Conservation (phyloP, 2,797 vertebrate genomes). For the Australoheros facetus region DNA sequence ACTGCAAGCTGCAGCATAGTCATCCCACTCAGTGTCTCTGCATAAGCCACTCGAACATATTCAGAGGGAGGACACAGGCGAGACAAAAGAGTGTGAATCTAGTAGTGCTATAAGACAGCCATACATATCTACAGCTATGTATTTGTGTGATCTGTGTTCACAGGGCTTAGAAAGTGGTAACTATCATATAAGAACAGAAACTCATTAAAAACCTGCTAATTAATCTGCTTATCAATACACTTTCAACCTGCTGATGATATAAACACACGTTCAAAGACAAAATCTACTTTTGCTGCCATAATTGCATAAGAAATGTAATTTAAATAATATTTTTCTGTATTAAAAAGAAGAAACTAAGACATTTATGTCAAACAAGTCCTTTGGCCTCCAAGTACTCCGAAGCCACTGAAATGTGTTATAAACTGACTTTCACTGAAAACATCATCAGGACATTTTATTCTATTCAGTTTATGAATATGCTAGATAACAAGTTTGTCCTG, state of each 20-base stretch:
- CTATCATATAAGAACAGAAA: background rate
- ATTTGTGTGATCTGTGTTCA: conserved; percentile 13
- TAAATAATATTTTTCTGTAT: background rate
- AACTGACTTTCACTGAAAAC: background rate
- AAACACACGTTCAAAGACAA: fast-evolving
- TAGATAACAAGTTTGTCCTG: too few relatives aligned
- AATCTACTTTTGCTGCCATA: background rate
- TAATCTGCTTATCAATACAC: background rate
- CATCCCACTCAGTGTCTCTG: conserved; percentile 56
- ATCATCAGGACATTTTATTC: background rate
- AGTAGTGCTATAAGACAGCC: conserved; percentile 8
- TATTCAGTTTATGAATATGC: background rate
- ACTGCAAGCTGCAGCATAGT: conserved; percentile 67
- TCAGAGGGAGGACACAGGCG: conserved; percentile 39
- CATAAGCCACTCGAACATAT: conserved; percentile 60
- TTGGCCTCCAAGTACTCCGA: too few relatives aligned
- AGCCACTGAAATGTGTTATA: too few relatives aligned
- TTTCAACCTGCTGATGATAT: background rate
- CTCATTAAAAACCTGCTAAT: background rate
- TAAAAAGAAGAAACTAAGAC: background rate
- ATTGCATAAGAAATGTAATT: background rate
- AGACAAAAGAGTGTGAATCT: conserved; percentile 10
- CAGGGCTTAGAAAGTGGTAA: background rate
- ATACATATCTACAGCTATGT: conserved; percentile 4
- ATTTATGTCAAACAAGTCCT: background rate